Conservation (phyloP, 2,113 vertebrate species). For the Actenoides lindsayi region DNA sequence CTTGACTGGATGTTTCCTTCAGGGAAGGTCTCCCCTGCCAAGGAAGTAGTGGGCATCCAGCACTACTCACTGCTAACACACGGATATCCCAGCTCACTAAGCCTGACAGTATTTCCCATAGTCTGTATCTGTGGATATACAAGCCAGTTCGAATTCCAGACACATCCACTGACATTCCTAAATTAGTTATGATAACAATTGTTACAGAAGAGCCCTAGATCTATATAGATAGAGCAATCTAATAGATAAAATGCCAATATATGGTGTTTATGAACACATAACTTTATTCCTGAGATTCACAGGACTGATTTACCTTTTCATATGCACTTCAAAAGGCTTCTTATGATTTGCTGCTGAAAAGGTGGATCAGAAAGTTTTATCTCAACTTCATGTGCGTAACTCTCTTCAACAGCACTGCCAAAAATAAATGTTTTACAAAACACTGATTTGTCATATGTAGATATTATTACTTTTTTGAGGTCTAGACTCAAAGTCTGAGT, state of each 20-base stretch:
- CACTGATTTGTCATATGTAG: not conserved
- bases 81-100: rapidly evolving
- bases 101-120: not conserved
- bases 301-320: not conserved
- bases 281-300: not conserved
- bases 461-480: not conserved
- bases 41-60: not conserved
- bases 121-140: not conserved
- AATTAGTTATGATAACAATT: not conserved
- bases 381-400: not conserved
- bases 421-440: not conserved
- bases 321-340: not conserved
- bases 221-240: not conserved
- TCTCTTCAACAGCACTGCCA: not conserved
- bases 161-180: not conserved
- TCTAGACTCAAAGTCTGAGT: not conserved
- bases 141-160: not conserved
- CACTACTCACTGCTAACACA: not conserved
- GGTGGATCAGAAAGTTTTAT: not conserved
- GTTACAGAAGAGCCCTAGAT: not conserved
- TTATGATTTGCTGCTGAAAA: not conserved
- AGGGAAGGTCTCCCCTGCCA: not conserved
- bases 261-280: not conserved
- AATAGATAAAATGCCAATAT: not conserved
- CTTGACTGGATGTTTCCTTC: not conserved